A percentile compares a stretch with the other conserved stretches of the same genome.
Conservation (phyloP, 2,797 vertebrate genomes). For the Sebastiscus albofasciatus region DNA sequence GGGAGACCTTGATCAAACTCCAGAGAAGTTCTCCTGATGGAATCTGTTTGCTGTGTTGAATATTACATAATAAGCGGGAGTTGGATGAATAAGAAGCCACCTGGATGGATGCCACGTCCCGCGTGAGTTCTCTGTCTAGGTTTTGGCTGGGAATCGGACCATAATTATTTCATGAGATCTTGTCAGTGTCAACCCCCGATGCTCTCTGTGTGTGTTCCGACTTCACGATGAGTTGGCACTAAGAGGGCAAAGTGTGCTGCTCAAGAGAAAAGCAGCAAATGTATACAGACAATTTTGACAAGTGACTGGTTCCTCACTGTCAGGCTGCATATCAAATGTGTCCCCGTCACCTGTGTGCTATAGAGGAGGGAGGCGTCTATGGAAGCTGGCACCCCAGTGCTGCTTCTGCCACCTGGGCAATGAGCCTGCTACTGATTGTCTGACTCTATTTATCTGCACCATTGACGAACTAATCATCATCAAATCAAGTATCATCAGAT, state of each 20-base stretch:
- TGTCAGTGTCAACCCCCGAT: conserved; percentile 58
- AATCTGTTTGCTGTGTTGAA: conserved; percentile 35
- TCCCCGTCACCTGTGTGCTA: conserved; percentile 27
- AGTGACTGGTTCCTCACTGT: conserved; percentile 48
- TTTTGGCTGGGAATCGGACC: conserved; percentile 48
- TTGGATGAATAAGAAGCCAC: conserved; percentile 52
- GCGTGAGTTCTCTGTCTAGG: conserved; percentile 26
- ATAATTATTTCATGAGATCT: conserved; percentile 69
- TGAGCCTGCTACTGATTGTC: neutral
- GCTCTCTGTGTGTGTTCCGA: conserved; percentile 54
- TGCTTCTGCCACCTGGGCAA: conserved; percentile 3
- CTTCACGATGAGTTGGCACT: conserved; percentile 46
- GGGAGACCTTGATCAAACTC: conserved; percentile 20
- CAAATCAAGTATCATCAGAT: neutral
- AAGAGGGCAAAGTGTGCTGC: conserved; percentile 56
- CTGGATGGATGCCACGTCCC: conserved; percentile 44
- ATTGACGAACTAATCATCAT: neutral
- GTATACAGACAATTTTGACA: conserved; percentile 59
- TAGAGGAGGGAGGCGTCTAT: conserved; percentile 30
- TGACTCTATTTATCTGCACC: neutral
- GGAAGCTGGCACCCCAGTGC: conserved; percentile 24
- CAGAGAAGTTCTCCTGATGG: neutral
- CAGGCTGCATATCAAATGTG: conserved; percentile 41
- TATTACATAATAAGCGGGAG: conserved; percentile 40
- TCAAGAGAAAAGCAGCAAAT: conserved; percentile 59